Conservation (phyloP, 2,888 invertebrate genomes). For the Torymus texanus region DNA sequence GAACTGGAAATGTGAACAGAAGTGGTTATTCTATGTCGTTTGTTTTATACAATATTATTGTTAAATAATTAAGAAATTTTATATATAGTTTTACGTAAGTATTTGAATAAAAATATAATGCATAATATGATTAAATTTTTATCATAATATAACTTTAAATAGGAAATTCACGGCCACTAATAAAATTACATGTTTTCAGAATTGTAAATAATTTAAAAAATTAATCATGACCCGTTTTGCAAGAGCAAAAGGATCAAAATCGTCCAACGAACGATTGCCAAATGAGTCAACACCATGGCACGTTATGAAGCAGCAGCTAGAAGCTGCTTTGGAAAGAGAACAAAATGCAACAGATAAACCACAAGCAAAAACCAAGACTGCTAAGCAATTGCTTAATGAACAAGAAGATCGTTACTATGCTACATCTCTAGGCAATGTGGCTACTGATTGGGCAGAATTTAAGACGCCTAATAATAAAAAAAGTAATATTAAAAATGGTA, state of each 20-base stretch:
- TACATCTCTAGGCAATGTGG: slow-evolving; percentile 59
- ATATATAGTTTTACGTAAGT: background rate
- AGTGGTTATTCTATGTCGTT: background rate
- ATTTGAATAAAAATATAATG: background rate
- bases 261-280: slow-evolving; percentile 83
- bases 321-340: slow-evolving; percentile 63
- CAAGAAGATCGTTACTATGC: slow-evolving; percentile 70
- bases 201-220: slow-evolving; percentile 5
- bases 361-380: slow-evolving; percentile 63
- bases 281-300: slow-evolving; percentile 85
- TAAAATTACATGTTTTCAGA: background rate
- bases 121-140: slow-evolving; percentile 1
- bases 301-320: slow-evolving; percentile 81
- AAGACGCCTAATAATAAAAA: slow-evolving; percentile 54
- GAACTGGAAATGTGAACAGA: background rate
- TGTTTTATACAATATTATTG: background rate
- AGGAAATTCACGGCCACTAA: background rate
- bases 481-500: slow-evolving; percentile 37
- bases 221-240: slow-evolving; percentile 84
- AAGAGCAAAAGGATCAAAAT: slow-evolving; percentile 84
- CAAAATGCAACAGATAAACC: slow-evolving; percentile 26
- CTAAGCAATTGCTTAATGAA: slow-evolving; percentile 73
- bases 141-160: background rate
- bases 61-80: background rate
- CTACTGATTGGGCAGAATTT: slow-evolving; percentile 70